Evolutionary conservation across 1,140 invertebrate species (phyloP).

Genomic region (Drosophila pandora): DNA sequence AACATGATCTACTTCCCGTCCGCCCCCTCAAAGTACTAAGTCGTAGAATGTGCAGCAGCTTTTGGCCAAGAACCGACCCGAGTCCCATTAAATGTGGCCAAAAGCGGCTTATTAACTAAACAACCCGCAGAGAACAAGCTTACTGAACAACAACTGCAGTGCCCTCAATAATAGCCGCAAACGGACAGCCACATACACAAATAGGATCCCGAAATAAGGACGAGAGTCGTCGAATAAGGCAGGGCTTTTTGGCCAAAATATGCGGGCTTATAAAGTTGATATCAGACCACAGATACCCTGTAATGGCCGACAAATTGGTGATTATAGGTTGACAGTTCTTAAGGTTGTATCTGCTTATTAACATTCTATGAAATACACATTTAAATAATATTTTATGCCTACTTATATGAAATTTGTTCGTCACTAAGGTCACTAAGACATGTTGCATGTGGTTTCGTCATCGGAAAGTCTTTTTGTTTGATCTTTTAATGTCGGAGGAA

Average conservation of each 20-base stretch:
- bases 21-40: constrained; percentile 7
- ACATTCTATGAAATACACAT: no score
- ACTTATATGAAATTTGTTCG: no score
- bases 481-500: not conserved
- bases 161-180: constrained; percentile 12
- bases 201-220: constrained; percentile 17
- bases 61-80: constrained; percentile 28
- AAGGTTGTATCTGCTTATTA: no score
- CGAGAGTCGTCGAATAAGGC: constrained; percentile 20
- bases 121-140: constrained; percentile 11
- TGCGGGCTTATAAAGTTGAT: no score
- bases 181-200: constrained; percentile 14
- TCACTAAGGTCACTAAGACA: no score
- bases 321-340: no score
- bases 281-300: no score
- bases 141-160: constrained; percentile 13
- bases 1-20: not conserved
- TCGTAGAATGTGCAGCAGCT: constrained; percentile 54
- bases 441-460: no score
- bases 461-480: not conserved
- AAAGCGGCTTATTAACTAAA: constrained; percentile 76
- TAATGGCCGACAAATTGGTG: no score
- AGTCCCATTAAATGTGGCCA: constrained; percentile 53
- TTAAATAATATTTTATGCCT: no score
- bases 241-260: not conserved